A percentile compares a stretch with the other conserved stretches of the same genome.
Evolutionary conservation across 1,140 invertebrate genomes (phyloP).

Genomic region (Pogonomyrmex californicus): DNA sequence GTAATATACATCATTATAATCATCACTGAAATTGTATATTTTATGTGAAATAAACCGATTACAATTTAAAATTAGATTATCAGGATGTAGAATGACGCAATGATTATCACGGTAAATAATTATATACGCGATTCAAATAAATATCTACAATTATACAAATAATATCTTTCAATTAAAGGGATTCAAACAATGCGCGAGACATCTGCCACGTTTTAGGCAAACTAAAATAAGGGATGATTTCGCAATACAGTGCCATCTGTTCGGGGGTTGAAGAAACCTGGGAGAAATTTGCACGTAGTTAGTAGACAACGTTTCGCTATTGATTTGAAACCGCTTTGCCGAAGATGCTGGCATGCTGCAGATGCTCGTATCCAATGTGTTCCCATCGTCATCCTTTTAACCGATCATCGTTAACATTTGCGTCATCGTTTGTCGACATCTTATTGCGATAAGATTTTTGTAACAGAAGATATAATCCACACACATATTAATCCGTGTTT

Average conservation of each 20-base stretch:
- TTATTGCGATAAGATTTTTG: slow-evolving; percentile 36
- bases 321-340: slow-evolving; percentile 65
- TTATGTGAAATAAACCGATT: background rate
- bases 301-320: slow-evolving; percentile 61
- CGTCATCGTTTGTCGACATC: slow-evolving; percentile 1
- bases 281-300: slow-evolving; percentile 37
- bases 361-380: background rate
- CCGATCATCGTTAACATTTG: slow-evolving; percentile 75
- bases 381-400: slow-evolving; percentile 75
- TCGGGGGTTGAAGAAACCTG: slow-evolving; percentile 34
- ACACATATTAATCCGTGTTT: background rate
- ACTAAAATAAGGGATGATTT: slow-evolving; percentile 73
- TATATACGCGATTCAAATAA: background rate
- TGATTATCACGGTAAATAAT: background rate
- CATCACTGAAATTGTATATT: slow-evolving; percentile 1
- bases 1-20: background rate
- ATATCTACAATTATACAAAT: slow-evolving; percentile 10
- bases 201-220: slow-evolving; percentile 58
- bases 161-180: background rate
- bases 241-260: slow-evolving; percentile 75
- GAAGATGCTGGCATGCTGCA: slow-evolving; percentile 20
- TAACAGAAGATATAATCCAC: background rate
- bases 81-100: too few relatives aligned
- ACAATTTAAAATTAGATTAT: slow-evolving; percentile 25
- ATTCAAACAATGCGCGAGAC: slow-evolving; percentile 63